Base-by-base conservation (phyloP, 2,113 vertebrate genomes). In the Lasiurus borealis region DNA sequence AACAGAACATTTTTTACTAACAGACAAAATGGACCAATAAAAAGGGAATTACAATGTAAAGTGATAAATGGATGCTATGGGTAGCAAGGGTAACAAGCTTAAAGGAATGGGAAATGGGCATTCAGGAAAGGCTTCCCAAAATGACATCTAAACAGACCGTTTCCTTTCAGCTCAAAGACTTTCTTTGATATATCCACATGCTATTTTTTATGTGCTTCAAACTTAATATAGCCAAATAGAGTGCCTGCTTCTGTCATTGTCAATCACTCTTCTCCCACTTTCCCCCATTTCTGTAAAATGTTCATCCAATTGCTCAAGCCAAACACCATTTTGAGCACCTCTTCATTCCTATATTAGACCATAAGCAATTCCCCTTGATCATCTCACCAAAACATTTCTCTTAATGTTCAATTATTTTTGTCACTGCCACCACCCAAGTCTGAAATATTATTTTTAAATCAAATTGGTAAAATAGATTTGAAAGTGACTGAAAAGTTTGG, bases 1-100 rank as follows among this genome's bases (percentile, higher is more conserved):
- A 52, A 18, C 52, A 52, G 52, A 52, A 52, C 52, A 18, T 52
- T 52, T 52, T 52, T 52, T 52, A 52, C 48, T 69, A 85, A 77
- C 10, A 73, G 36, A 77, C n/a, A 85, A 72, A 93, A 66, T 82
- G 52, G 29, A 82, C 46, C 73, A 91, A 85, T 83, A 86, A 93
- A 73, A 0, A 77, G 27, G 36, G 69, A 85, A 85, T 64, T 91
- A 19, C 29, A 36, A 48, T 21, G 52, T 54, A 68, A 82, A 68
- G 64, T 77, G 13, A 86, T 93, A 81, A 93, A 85, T 88, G 23
- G 75, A 36, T 88, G 15, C 44, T 64, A 16, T 81, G 68, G 7
- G 10, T 85, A 88, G 19, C 72, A 57, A 91, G 31, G 31, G n/a
- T 50, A 86, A 92, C 23, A 19, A 69, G 9, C 4, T 85, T 93